These are phyloP conservation scores for Loripinus fragilis DNA, from an alignment of 2,888 invertebrate genomes.

Conservation along the genomic window DNA sequence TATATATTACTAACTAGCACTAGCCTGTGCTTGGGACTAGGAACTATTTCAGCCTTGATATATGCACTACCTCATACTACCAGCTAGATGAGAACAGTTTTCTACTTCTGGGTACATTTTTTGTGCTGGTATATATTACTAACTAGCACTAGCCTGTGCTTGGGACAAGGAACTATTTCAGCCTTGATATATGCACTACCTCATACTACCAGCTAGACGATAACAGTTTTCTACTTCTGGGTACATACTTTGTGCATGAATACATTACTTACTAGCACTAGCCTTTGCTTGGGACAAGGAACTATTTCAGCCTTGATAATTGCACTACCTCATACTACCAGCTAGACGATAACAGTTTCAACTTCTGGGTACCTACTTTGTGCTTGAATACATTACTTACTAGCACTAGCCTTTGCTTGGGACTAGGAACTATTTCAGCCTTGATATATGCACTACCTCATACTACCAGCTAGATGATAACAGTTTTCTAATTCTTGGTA, in stretches of 20 bases:
- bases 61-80: too few relatives aligned
- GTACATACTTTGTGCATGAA: slow-evolving; percentile 23
- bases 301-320: too few relatives aligned
- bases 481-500: neutral
- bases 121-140: neutral
- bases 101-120: slow-evolving; percentile 20
- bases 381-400: slow-evolving; percentile 31
- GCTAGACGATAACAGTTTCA: slow-evolving; percentile 14
- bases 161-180: neutral
- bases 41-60: too few relatives aligned
- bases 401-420: slow-evolving; percentile 27
- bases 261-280: slow-evolving; percentile 1
- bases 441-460: neutral
- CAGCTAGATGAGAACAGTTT: too few relatives aligned
- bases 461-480: too few relatives aligned
- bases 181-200: too few relatives aligned
- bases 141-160: neutral
- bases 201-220: too few relatives aligned
- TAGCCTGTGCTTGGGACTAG: too few relatives aligned
- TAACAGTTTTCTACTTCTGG: slow-evolving; percentile 15
- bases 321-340: too few relatives aligned
- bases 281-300: slow-evolving; percentile 17
- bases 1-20: too few relatives aligned
- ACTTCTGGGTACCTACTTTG: neutral
- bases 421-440: too few relatives aligned